Percentiles rank a stretch among this genome's conserved stretches.
Evolutionary conservation across 2,888 invertebrate genomes (phyloP).

Genomic region (Thumatha senex): DNA sequence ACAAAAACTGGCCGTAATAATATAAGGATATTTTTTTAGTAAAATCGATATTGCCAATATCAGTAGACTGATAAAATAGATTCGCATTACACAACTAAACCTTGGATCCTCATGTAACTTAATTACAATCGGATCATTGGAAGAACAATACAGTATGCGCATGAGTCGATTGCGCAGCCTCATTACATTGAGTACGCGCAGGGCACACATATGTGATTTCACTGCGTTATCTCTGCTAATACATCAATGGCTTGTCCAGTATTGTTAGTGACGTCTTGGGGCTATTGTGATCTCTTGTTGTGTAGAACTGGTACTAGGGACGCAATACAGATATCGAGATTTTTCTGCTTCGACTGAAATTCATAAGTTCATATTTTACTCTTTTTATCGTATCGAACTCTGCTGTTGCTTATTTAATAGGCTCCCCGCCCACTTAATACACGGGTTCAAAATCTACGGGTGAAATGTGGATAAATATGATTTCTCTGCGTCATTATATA

Average conservation of each 20-base stretch:
- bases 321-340: conserved; percentile 26
- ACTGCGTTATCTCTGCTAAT: conserved; percentile 75
- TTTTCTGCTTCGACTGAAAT: neutral
- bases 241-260: conserved; percentile 79
- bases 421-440: no score
- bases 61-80: neutral
- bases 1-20: no score
- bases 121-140: conserved; percentile 52
- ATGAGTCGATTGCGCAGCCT: conserved; percentile 41
- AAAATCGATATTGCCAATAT: no score
- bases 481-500: no score
- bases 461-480: no score
- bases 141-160: conserved; percentile 58
- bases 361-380: no score
- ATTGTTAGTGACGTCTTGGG: conserved; percentile 70
- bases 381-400: no score
- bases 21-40: no score
- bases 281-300: conserved; percentile 57
- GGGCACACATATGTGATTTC: conserved; percentile 70
- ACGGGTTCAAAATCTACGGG: no score
- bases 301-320: conserved; percentile 29
- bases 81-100: conserved; percentile 28
- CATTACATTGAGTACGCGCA: conserved; percentile 41
- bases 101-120: conserved; percentile 44
- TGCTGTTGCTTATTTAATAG: no score